Evolutionary conservation across 2,113 vertebrate species (phyloP), one percentile per base, ranked within the genome.

Genomic region (Anarrhichthys ocellatus): DNA sequence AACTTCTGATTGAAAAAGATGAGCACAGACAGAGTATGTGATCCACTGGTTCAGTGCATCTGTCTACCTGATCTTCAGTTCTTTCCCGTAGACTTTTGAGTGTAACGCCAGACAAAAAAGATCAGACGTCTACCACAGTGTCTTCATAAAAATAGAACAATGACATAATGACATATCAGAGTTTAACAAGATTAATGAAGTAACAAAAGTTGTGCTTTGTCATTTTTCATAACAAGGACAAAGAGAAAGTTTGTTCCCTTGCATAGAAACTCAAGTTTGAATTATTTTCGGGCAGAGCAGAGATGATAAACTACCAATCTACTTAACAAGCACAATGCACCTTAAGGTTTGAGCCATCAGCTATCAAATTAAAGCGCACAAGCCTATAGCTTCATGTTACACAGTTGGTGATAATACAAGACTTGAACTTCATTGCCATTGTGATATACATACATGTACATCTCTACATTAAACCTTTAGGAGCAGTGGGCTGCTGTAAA

Each of bases 161-260:
- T 58, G 9, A n/a, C n/a, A n/a, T 82, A 59, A 79, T 78, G 66
- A 91, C 73, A 77, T 77, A 71, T 74, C 74, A 42, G 62, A 67
- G 38, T 68, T 70, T 72, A 78, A 56, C 74, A 81, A 85, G 85
- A 91, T 76, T 83, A 89, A 88, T 86, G 74, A 83, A 77, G 61
- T 73, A 50, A 79, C 65, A 80, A 42, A 76, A 64, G 65, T 15
- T 78, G 40, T 56, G 63, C 42, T 72, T 85, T 74, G 69, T 67
- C 77, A 77, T 73, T 82, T 77, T 71, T 74, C 18, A 24, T 66
- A 84, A 71, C 61, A 59, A 72, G 66, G 38, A 71, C 38, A 61
- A 9, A n/a, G 11, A 50, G 40, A 44, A 18, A 82, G 44, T 44
- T 66, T 59, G 34, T 63, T 72, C 32, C 52, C 58, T 50, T 73